Evolutionary conservation across 2,113 vertebrate species (phyloP).

Genomic region (Dolichallabes microphthalmus): DNA sequence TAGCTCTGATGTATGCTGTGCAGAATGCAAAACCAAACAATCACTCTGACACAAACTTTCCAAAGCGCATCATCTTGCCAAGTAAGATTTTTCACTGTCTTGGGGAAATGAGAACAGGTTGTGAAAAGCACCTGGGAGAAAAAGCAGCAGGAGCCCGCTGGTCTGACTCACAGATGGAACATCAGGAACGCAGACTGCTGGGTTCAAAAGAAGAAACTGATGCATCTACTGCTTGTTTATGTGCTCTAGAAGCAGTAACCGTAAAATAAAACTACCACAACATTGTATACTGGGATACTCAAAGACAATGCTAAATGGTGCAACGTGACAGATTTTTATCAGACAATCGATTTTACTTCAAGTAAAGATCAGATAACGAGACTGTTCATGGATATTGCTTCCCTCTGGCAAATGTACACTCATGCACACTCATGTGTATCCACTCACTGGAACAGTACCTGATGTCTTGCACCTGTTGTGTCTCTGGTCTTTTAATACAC

Average conservation of each 20-base stretch:
- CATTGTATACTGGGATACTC: not conserved
- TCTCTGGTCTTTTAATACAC: conserved; percentile 43
- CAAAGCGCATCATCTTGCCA: not conserved
- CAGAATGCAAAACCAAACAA: not conserved
- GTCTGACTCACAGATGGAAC: not conserved
- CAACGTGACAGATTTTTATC: not conserved
- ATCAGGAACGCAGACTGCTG: not conserved
- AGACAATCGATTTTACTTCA: not conserved
- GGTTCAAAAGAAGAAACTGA: not conserved
- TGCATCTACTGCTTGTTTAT: not conserved
- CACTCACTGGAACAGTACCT: not conserved
- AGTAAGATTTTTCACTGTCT: conserved; percentile 2
- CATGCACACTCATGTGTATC: conserved; percentile 24
- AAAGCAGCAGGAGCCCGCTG: not conserved
- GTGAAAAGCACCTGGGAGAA: conserved; percentile 27
- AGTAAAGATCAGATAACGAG: not conserved
- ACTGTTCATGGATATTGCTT: not conserved
- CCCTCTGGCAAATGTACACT: not conserved
- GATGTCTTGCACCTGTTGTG: conserved; percentile 37
- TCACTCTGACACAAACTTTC: not conserved
- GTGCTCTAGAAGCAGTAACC: not conserved
- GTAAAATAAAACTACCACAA: not conserved
- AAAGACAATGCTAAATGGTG: not conserved
- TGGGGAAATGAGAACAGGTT: conserved; percentile 11
- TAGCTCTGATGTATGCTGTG: not conserved